Evolutionary conservation across 2,797 vertebrate species (phyloP).

Genomic region (Sandelia bainsii): DNA sequence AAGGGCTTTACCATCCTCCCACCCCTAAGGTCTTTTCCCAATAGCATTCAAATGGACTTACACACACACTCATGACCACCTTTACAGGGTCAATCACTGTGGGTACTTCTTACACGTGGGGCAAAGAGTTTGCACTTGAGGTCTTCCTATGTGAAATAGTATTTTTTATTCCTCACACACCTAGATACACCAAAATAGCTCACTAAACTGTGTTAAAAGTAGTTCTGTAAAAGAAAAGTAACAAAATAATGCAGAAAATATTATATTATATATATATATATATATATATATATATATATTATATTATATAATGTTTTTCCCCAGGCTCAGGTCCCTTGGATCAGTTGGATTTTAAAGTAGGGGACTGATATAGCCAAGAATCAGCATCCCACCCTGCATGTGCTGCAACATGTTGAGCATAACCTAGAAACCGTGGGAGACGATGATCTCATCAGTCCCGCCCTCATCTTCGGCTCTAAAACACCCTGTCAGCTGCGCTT

Average conservation of each 20-base stretch:
- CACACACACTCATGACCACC: conserved; percentile 5
- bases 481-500: conserved; percentile 29
- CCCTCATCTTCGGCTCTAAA: conserved; percentile 29
- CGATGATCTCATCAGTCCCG: conserved; percentile 60
- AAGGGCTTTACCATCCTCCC: conserved; percentile 23
- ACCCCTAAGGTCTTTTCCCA: conserved; percentile 38
- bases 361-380: not conserved
- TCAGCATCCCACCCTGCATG: conserved; percentile 41
- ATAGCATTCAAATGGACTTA: conserved; percentile 26
- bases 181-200: not conserved
- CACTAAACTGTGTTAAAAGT: not conserved
- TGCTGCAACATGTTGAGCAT: conserved; percentile 44
- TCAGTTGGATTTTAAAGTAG: conserved; percentile 23
- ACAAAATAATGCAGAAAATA: not conserved
- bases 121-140: conserved; percentile 1
- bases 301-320: not conserved
- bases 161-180: not conserved
- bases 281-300: no score
- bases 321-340: not conserved
- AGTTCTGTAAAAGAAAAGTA: not conserved
- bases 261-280: no score
- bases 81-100: conserved; percentile 49
- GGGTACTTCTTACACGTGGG: conserved; percentile 31
- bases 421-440: not conserved
- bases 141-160: conserved; percentile 6